Evolutionary conservation across 2,888 invertebrate species (phyloP).

Genomic region (Arge pagana): DNA sequence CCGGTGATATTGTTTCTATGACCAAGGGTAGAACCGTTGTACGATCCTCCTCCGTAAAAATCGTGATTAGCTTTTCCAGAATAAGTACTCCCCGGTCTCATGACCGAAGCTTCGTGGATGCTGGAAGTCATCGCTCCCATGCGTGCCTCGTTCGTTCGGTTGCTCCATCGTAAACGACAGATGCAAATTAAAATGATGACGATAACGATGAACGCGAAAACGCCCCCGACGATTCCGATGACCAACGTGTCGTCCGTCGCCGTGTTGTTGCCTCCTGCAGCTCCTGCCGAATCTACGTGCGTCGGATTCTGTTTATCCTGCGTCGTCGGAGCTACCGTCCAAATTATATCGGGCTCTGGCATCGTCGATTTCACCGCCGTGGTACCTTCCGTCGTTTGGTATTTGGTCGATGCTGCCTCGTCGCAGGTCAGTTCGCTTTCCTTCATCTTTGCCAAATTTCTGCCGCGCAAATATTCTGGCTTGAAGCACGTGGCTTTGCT

Average conservation of each 20-base stretch:
- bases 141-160: constrained; percentile 46
- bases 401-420: constrained; percentile 63
- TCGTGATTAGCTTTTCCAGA: constrained; percentile 51
- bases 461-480: constrained; percentile 73
- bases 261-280: constrained; percentile 64
- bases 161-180: constrained; percentile 75
- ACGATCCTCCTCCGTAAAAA: constrained; percentile 45
- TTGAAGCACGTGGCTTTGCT: constrained; percentile 69
- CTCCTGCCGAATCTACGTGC: constrained; percentile 62
- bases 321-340: constrained; percentile 81
- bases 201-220: constrained; percentile 88
- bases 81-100: constrained; percentile 50
- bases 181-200: constrained; percentile 89
- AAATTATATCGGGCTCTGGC: constrained; percentile 86
- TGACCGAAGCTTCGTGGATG: constrained; percentile 53
- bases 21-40: constrained; percentile 49
- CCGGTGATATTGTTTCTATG: constrained; percentile 38
- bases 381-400: constrained; percentile 56
- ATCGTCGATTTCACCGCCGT: constrained; percentile 63
- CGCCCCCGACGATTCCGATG: constrained; percentile 92
- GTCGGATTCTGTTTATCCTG: constrained; percentile 63
- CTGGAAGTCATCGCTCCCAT: constrained; percentile 50
- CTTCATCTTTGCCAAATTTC: constrained; percentile 73
- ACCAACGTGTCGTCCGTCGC: constrained; percentile 91
- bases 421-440: constrained; percentile 85